Conservation (phyloP, 2,797 vertebrate species). For the Siniperca obscura region DNA sequence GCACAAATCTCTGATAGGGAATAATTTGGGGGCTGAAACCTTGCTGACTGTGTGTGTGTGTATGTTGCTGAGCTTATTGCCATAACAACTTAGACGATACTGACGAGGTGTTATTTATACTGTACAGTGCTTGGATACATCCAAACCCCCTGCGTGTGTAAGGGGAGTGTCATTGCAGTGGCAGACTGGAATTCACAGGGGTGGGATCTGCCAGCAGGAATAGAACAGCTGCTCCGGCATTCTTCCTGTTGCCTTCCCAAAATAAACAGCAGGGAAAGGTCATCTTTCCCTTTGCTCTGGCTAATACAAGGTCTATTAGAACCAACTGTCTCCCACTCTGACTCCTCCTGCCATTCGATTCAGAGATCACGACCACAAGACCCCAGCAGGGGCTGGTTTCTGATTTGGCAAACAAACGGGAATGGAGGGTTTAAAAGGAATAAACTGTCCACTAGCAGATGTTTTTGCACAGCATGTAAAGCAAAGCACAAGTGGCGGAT, state of each 20-base stretch:
- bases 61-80: constrained; percentile 41
- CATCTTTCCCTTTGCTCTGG: constrained; percentile 79
- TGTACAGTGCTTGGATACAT: constrained; percentile 49
- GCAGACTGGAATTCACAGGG: constrained; percentile 78
- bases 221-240: constrained; percentile 85
- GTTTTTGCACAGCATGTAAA: constrained; percentile 4
- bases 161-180: constrained; percentile 72
- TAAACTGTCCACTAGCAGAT: constrained; percentile 1
- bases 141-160: constrained; percentile 53
- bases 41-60: constrained; percentile 23
- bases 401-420: not conserved
- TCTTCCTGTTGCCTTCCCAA: constrained; percentile 84
- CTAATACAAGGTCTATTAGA: constrained; percentile 67
- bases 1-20: constrained; percentile 36
- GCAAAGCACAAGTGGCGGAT: constrained; percentile 4
- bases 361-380: constrained; percentile 22
- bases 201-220: constrained; percentile 82
- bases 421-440: constrained; percentile 17
- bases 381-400: constrained; percentile 11
- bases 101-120: constrained; percentile 67
- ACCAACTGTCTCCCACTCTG: constrained; percentile 49
- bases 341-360: constrained; percentile 30
- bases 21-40: constrained; percentile 27
- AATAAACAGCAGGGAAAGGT: constrained; percentile 87
- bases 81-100: constrained; percentile 52